Evolutionary conservation across 2,888 invertebrate genomes (phyloP), one percentile per base, ranked within the genome.

Genomic region (Subacronicta megacephala): DNA sequence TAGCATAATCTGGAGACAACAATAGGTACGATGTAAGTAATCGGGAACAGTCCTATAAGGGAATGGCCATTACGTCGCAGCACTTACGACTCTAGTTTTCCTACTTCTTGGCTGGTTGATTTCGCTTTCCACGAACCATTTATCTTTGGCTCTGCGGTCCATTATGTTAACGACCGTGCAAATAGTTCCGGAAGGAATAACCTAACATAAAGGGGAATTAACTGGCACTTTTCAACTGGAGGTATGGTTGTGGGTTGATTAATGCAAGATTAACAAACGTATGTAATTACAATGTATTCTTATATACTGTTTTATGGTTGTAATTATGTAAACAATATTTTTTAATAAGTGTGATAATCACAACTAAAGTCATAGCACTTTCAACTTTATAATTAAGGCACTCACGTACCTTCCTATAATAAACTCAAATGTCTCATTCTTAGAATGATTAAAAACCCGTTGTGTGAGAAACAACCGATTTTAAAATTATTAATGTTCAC

Each of bases 91-190:
- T 71, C 76, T 77, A 81, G 82, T 83, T 83, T 82, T 76, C 78
- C 77, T 82, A 80, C 80, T 81, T 81, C 81, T 83, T 85, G 80
- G 80, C 78, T 81, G 82, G 84, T 82, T 83, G 84, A 84, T 83
- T 84, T 82, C 84, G 81, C 83, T 83, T 84, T 83, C 82, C 76
- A 74, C 77, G 74, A 80, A 84, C 84, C 84, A 88, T 90, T 90
- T 89, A 88, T 90, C 89, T 89, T 81, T 79, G 75, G 81, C 83
- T 79, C 81, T 76, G 83, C 75, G 84, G 79, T 82, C 88, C 87
- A 89, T 90, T 91, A 88, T 85, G 83, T 83, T 90, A 90, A 90
- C 90, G 90, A 90, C 83, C 78, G 77, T 70, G 77, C 76, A 82
- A 88, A 88, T 88, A 87, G 87, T 86, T 89, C 85, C 85, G 81